Base-by-base conservation (phyloP, 1,140 invertebrate genomes). In the Drosophila varians region DNA sequence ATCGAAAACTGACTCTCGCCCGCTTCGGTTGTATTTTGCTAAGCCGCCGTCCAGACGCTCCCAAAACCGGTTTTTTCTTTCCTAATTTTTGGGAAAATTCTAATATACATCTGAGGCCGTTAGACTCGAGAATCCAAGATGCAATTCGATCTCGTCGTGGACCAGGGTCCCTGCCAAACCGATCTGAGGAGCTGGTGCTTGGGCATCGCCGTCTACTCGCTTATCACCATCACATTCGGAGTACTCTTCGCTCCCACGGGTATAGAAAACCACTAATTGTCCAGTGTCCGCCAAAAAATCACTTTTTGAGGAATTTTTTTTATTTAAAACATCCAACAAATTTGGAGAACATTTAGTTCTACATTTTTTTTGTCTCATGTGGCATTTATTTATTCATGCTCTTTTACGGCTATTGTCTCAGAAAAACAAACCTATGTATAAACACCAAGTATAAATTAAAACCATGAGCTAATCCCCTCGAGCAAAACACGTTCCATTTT, bases 151-250 rank as follows among this genome's bases (percentile, higher is more conserved):
- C 69, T 82, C 5, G 54, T 53, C 34, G 77, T 87, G 18, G 82
- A 86, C 14, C 42, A 61, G 19, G 82, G 82, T 21, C 82, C 82
- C 1, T 86, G 77, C 54, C 31, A 74, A 3, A 40, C 69, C 34
- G 69, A 74, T 1, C 40, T 86, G 11, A 54, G 83, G 19, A 57
- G 49, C 34, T 87, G 82, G 83, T 86, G 82, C 31, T n/a, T 74
- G 9, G 83, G 69, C 26, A 87, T 82, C 11, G 82, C 82, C 9
- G 47, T 82, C 21, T 86, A 64, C 43, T 61, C 36, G 14, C 54
- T 86, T 1, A 4, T 86, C 28, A 18, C 45, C 14, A 49, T 56
- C 11, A 43, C 56, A 25, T 26, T 80, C 1, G 26, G 23, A 45
- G 74, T 69, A 28, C 0, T 66, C 19, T 36, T 88, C 38, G 16